phyloP scores from a whole-genome alignment of 1,140 invertebrate species.

The Zaprionus capensis region DNA sequence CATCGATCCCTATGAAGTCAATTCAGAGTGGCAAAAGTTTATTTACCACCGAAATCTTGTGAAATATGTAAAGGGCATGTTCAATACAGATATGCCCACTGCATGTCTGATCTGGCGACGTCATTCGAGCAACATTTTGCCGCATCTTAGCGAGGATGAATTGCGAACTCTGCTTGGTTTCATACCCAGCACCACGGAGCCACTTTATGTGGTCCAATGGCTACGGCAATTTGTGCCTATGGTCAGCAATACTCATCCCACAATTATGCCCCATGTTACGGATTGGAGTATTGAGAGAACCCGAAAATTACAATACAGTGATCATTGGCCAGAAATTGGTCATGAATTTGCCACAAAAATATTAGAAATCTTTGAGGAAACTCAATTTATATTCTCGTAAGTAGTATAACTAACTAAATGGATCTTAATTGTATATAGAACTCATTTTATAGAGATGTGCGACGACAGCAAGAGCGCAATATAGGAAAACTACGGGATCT shows the following conservation, averaged over 20 bases:
- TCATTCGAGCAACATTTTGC: constrained; percentile 70
- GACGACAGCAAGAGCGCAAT: constrained; percentile 74
- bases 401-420: constrained; percentile 16
- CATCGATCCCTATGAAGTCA: constrained; percentile 80
- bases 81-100: constrained; percentile 69
- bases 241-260: constrained; percentile 75
- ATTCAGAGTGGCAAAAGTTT: constrained; percentile 82
- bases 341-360: constrained; percentile 79
- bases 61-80: constrained; percentile 63
- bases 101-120: constrained; percentile 82
- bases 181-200: constrained; percentile 70
- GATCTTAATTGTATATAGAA: background rate
- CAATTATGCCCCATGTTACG: constrained; percentile 73
- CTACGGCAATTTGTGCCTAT: constrained; percentile 73
- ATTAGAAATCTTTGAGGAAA: constrained; percentile 74
- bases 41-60: constrained; percentile 75
- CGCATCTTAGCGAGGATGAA: constrained; percentile 62
- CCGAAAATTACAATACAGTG: constrained; percentile 69
- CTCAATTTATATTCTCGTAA: constrained; percentile 76
- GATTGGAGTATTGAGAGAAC: constrained; percentile 82
- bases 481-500: constrained; percentile 70
- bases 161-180: constrained; percentile 65
- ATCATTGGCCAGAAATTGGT: constrained; percentile 81
- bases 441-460: constrained; percentile 58
- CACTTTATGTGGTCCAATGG: constrained; percentile 79